Evolutionary conservation across 2,888 invertebrate species (phyloP).

Genomic region (Polymixis lichenea): DNA sequence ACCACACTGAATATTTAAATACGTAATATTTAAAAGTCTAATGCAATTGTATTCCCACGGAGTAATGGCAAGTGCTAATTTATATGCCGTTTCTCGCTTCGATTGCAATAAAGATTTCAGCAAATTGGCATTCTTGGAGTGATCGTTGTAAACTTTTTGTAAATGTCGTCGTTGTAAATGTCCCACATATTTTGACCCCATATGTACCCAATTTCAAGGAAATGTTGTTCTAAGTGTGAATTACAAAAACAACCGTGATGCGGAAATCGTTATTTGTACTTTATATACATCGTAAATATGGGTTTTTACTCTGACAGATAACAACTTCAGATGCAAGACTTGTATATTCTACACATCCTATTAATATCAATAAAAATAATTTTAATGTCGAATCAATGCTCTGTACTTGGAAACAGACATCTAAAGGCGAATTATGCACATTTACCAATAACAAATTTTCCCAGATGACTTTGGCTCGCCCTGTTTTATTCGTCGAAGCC

Average conservation of each 20-base stretch:
- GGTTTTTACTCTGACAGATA: neutral
- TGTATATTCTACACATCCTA: slow-evolving; percentile 45
- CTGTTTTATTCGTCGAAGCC: neutral
- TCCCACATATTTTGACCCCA: neutral
- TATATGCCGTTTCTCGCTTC: slow-evolving; percentile 47
- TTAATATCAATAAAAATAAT: slow-evolving; percentile 39
- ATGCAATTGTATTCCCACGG: slow-evolving; percentile 38
- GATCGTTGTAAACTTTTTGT: slow-evolving; percentile 14
- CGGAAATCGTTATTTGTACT: slow-evolving; percentile 37
- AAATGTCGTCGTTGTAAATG: too few species aligned
- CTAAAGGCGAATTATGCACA: slow-evolving; percentile 22
- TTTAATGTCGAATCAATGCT: slow-evolving; percentile 32
- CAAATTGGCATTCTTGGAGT: slow-evolving; percentile 30
- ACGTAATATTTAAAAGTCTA: slow-evolving; percentile 33
- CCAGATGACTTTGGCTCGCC: neutral
- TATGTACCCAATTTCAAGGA: neutral
- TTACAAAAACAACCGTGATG: neutral
- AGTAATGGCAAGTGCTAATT: slow-evolving; percentile 27
- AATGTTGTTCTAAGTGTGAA: neutral
- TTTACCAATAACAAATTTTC: slow-evolving; percentile 27
- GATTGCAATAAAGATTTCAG: slow-evolving; percentile 46
- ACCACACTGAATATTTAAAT: slow-evolving; percentile 38
- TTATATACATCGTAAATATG: slow-evolving; percentile 10
- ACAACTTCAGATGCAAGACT: slow-evolving; percentile 5
- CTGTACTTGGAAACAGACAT: slow-evolving; percentile 25